These are phyloP conservation scores for Deroptyus accipitrinus DNA, from an alignment of 2,113 vertebrate genomes.

Conservation along the genomic window DNA sequence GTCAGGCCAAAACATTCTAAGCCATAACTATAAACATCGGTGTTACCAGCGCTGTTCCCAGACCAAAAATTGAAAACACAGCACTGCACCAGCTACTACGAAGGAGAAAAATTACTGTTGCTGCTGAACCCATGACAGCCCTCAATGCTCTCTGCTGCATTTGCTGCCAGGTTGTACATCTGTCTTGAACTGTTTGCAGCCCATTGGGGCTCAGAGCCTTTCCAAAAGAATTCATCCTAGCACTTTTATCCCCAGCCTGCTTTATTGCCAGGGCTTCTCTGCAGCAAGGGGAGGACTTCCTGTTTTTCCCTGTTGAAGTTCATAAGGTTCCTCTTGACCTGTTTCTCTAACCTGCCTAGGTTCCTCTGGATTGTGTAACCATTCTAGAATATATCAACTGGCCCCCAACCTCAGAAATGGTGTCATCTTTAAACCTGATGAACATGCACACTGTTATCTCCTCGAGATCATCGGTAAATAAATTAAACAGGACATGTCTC, in stretches of 20 bases:
- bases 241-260: not conserved
- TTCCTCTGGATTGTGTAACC: not conserved
- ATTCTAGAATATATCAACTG: not conserved
- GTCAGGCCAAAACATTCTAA: too few species aligned
- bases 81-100: too few species aligned
- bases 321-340: not conserved
- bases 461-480: not conserved
- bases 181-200: not conserved
- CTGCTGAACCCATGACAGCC: too few species aligned
- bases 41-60: too few species aligned
- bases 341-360: not conserved
- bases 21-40: too few species aligned
- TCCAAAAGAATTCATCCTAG: not conserved
- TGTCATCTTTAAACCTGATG: not conserved
- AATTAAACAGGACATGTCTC: not conserved
- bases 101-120: too few species aligned
- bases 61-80: too few species aligned
- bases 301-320: not conserved
- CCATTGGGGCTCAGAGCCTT: accelerated
- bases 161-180: not conserved
- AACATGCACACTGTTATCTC: not conserved
- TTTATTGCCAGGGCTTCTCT: not conserved
- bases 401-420: too few species aligned
- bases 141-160: not conserved
- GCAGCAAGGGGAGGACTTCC: not conserved